Evolutionary conservation across 2,888 invertebrate species (phyloP).

Genomic region (Merodon equestris): DNA sequence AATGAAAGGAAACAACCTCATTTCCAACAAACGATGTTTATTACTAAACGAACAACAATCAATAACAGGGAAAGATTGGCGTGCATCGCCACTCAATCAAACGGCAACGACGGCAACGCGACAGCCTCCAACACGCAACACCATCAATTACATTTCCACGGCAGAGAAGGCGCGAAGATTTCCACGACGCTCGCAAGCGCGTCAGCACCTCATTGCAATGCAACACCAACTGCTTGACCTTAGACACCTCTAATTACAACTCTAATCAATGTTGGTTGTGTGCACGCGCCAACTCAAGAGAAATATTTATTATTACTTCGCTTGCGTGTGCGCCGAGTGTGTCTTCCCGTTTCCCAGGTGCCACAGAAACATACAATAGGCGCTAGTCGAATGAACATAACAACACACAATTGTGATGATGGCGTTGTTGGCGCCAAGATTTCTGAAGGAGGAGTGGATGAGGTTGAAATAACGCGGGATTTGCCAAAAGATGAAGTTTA

Average conservation of each 20-base stretch:
- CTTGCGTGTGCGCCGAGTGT: conserved; percentile 6
- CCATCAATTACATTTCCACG: conserved; percentile 60
- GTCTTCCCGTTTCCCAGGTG: conserved; percentile 10
- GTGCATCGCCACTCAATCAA: conserved; percentile 44
- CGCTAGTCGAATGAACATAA: conserved; percentile 27
- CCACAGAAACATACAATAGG: conserved; percentile 49
- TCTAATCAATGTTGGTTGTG: conserved; percentile 55
- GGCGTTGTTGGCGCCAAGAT: conserved; percentile 4
- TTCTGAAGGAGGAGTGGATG: too few relatives aligned
- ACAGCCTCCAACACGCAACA: conserved; percentile 64
- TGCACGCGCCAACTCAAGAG: conserved; percentile 29
- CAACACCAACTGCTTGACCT: conserved; percentile 62
- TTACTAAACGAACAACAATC: conserved; percentile 59
- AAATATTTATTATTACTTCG: conserved; percentile 42
- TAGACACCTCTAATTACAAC: conserved; percentile 68
- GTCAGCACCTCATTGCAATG: conserved; percentile 66
- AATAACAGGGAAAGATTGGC: conserved; percentile 32
- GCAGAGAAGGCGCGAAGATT: conserved; percentile 29
- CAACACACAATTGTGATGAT: conserved; percentile 6
- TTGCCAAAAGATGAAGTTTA: conserved; percentile 49
- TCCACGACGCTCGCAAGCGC: conserved; percentile 19
- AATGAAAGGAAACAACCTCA: too few relatives aligned
- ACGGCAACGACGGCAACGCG: conserved; percentile 7
- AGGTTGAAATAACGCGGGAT: conserved; percentile 6
- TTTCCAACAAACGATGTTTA: conserved; percentile 60